These are phyloP conservation scores for Thripadectes ignobilis DNA, from an alignment of 2,797 vertebrate genomes.

Conservation along the genomic window DNA sequence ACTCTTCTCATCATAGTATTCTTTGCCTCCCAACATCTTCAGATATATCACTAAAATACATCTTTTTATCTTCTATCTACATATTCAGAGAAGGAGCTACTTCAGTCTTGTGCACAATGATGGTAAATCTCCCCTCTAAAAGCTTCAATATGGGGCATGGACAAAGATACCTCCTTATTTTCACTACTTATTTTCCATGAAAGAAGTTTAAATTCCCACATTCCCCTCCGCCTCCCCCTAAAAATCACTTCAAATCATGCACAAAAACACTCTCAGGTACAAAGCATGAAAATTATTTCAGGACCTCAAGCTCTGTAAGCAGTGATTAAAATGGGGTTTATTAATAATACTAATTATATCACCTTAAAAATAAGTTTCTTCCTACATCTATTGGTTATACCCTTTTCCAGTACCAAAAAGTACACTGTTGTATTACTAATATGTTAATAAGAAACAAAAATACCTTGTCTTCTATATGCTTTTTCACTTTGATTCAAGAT, in stretches of 20 bases:
- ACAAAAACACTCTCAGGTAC: not conserved
- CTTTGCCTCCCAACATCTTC: not conserved
- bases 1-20: not conserved
- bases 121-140: not conserved
- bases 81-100: not conserved
- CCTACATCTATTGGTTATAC: not conserved
- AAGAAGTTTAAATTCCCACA: not conserved
- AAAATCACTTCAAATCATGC: not conserved
- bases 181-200: not conserved
- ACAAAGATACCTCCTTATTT: not conserved
- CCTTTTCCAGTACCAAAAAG: not conserved
- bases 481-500: not conserved
- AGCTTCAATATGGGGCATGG: not conserved
- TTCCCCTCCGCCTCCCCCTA: accelerated
- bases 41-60: accelerated
- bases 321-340: not conserved
- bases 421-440: not conserved
- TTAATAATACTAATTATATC: not conserved
- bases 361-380: not conserved
- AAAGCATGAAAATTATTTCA: not conserved
- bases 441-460: not conserved
- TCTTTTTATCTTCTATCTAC: not conserved
- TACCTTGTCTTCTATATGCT: not conserved
- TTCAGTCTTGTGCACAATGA: not conserved
- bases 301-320: not conserved